phyloP scores from a whole-genome alignment of 2,113 vertebrate species.

The Labeo catla region DNA sequence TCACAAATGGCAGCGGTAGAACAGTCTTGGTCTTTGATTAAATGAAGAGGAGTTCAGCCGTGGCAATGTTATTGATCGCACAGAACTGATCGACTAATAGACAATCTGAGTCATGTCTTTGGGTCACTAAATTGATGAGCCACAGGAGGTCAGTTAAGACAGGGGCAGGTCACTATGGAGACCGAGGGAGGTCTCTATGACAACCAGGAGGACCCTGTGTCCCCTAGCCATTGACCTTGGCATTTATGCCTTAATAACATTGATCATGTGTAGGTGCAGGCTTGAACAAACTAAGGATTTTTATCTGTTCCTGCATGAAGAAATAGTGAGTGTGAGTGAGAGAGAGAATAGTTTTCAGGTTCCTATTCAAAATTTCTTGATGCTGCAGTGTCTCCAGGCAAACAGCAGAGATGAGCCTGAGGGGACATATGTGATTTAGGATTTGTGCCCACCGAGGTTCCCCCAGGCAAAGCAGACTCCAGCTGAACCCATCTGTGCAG shows the following conservation, averaged over 20 bases:
- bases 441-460: conserved; percentile 25
- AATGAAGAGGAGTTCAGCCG: conserved; percentile 42
- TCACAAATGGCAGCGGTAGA: conserved; percentile 27
- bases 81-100: conserved; percentile 54
- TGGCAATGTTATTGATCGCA: conserved; percentile 46
- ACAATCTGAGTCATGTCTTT: conserved; percentile 45
- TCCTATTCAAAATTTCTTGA: conserved; percentile 6
- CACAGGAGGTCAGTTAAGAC: conserved; percentile 48
- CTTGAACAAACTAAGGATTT: background rate
- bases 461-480: conserved; percentile 36
- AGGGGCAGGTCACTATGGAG: conserved; percentile 35
- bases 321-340: background rate
- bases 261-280: background rate
- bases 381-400: conserved; percentile 15
- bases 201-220: conserved; percentile 42
- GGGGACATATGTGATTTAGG: conserved; percentile 43
- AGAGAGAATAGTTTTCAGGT: background rate
- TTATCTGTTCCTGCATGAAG: background rate
- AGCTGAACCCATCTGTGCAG: conserved; percentile 21
- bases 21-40: conserved; percentile 38
- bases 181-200: conserved; percentile 41
- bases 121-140: conserved; percentile 51
- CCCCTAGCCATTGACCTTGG: conserved; percentile 50
- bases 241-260: conserved; percentile 28
- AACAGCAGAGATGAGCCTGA: conserved; percentile 31